Percentiles rank a stretch among this genome's conserved stretches.
These are phyloP conservation scores for Hylia prasina DNA, from an alignment of 2,113 vertebrate genomes.

Conservation along the genomic window DNA sequence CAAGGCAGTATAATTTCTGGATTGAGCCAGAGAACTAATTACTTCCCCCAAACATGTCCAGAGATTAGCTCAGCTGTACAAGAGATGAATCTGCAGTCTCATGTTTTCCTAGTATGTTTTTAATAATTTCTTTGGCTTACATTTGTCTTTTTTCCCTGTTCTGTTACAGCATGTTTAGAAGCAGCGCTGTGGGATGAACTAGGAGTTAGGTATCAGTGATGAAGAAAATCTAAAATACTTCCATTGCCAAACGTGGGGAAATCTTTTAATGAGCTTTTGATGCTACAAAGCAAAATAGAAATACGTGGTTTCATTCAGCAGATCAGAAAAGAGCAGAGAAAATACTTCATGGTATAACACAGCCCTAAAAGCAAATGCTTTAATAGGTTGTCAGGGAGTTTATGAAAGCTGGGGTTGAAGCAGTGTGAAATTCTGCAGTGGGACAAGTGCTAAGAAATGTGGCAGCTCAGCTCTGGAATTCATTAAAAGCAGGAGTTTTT, in stretches of 20 bases:
- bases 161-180: neutral
- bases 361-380: neutral
- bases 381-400: neutral
- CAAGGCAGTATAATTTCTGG: neutral
- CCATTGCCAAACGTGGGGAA: neutral
- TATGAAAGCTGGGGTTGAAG: neutral
- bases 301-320: neutral
- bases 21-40: neutral
- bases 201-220: neutral
- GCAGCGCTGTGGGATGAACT: neutral
- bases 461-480: neutral
- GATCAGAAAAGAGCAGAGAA: neutral
- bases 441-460: neutral
- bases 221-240: neutral
- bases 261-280: neutral
- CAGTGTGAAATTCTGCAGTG: neutral
- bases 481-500: neutral
- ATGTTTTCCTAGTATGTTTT: neutral
- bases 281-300: neutral
- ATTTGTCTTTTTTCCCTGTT: neutral
- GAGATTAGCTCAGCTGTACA: neutral
- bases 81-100: neutral
- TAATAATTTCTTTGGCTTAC: neutral
- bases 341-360: neutral
- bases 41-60: neutral